Base-by-base conservation (phyloP, 2,113 vertebrate species). In the Stomatorhinus ivindoensis region DNA sequence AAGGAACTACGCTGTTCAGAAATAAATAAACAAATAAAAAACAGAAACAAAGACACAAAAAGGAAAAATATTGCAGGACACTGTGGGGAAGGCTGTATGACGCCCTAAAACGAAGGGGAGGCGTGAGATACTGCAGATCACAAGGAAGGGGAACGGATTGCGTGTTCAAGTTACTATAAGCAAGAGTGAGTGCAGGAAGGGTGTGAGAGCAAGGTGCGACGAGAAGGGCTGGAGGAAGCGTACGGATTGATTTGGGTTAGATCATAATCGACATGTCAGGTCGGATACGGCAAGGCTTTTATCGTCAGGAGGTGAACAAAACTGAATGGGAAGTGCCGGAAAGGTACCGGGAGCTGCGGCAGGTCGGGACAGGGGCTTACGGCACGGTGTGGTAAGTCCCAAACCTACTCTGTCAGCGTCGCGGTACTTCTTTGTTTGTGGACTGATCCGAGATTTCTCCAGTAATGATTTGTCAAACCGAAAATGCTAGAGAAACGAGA, bases 331-430 rank as follows among this genome's bases (percentile, higher is more conserved):
- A 98, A 91, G 97, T 99, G 73, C 96, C 96, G 92, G 96, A 96
- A 15, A 95, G 96, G 93, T 99, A 98, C 95, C 95, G 93, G 82
- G 97, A 98, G 17, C 94, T 99, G 93, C 94, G 92, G 94, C 96
- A 97, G 90, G 97, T 98, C 93, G 98, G 98, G 55, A 97, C 97
- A 0, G 98, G 98, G 47, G 98, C 98, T 44, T 99, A 99, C 91
- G 98, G 98, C 89, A 97, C 97, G 2, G 98, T 99, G 1, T 98
- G 98, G 98, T 99, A 93, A 98, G 98, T 95, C 39, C 48, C 4
- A 2, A 83, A n/a, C 17, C 42, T 19, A 13, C n/a, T 83, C 39
- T 42, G 46, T 39, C 17, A 24, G 5, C 13, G 80, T 88, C n/a
- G 31, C 46, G 6, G n/a, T 21, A 21, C 2, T 53, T 4, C 80